phyloP scores from a whole-genome alignment of 2,113 vertebrate species.

The Jaculus jaculus region DNA sequence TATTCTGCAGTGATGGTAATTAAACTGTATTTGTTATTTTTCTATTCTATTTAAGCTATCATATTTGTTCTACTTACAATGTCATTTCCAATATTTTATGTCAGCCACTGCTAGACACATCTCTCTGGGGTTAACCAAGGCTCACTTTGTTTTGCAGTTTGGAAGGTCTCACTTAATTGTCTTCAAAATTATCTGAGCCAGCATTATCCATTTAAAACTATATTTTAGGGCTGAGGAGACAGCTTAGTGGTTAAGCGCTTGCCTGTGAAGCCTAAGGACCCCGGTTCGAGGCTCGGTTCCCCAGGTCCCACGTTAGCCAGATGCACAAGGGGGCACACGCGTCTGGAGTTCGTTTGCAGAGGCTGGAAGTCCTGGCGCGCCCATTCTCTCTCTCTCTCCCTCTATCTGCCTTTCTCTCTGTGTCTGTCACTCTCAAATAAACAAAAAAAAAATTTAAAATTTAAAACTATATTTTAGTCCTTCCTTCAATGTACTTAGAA shows the following conservation, averaged over 20 bases:
- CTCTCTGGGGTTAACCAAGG: neutral
- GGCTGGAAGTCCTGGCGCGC: too few species aligned
- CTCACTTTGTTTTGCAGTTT: conserved; percentile 26
- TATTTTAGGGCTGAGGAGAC: too few species aligned
- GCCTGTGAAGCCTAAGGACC: too few species aligned
- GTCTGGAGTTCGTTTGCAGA: too few species aligned
- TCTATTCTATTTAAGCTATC: neutral
- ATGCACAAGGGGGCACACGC: too few species aligned
- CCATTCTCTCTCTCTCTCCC: too few species aligned
- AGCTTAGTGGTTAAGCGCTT: too few species aligned
- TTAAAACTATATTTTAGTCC: neutral
- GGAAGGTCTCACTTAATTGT: neutral
- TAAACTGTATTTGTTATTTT: neutral
- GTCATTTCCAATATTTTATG: neutral
- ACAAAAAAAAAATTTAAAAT: too few species aligned
- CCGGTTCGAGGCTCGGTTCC: too few species aligned
- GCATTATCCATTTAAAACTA: neutral
- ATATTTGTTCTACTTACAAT: neutral
- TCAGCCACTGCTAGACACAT: neutral
- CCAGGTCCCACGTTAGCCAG: too few species aligned
- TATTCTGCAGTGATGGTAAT: neutral
- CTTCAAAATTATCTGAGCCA: neutral
- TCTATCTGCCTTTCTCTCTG: too few species aligned
- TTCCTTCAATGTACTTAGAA: neutral
- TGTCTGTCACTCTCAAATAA: too few species aligned